Evolutionary conservation across 1,140 invertebrate species (phyloP), one percentile per base, ranked within the genome.

Genomic region (Oncopeltus fasciatus): DNA sequence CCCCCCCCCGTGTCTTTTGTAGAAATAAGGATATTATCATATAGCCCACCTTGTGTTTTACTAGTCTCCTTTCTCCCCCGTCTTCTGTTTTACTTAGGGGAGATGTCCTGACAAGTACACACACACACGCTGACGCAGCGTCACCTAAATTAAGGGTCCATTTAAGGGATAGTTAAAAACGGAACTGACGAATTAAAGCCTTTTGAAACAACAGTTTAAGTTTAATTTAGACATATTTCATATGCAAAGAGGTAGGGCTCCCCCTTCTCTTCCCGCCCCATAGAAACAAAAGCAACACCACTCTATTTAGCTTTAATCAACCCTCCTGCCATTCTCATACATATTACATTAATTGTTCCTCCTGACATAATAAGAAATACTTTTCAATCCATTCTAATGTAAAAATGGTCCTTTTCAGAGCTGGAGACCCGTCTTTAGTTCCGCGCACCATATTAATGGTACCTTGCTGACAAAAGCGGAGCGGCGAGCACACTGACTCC

Each of bases 181-280:
- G 49, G 49, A 53, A 53, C 44, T 14, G 49, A 24, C 9, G 49
- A 53, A 53, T 53, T 53, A 53, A 53, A 53, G 49, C 49, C 49
- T 53, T 53, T 53, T 53, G 49, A 53, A 53, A 53, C 26, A 53
- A 53, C 49, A 53, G 49, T 53, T 53, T 53, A 53, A 53, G 18
- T 53, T 53, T 53, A 53, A 53, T 27, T 53, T 24, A 24, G 24
- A 18, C 49, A 53, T 53, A 53, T 53, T 53, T 53, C 49, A 53
- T 53, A 53, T 53, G 49, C 49, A 53, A 53, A 53, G 49, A 4
- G 49, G 20, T 20, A 18, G 18, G 20, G 12, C 3, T n/a, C 20
- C 49, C 8, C 2, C 21, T 14, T 38, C 31, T 14, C 31, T 14
- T 8, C 31, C 14, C 14, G 5, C 31, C 31, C 5, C 5, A 38